Conservation (phyloP, 2,113 vertebrate species). For the Alaudala cheleensis region DNA sequence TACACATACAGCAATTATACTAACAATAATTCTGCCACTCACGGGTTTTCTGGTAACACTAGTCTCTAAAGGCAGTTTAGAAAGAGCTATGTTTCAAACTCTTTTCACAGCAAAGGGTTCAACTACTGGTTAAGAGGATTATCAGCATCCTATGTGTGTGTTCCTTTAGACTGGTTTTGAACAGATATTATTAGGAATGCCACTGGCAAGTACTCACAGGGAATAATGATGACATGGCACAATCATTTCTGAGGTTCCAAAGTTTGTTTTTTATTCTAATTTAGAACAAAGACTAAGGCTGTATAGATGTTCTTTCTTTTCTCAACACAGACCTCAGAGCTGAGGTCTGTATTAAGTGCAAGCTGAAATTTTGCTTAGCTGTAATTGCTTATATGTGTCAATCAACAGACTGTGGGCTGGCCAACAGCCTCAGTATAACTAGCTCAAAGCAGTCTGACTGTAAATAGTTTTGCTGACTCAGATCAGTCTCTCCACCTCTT, state of each 20-base stretch:
- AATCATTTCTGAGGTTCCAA: not conserved
- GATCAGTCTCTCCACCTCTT: not conserved
- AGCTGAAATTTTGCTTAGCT: not conserved
- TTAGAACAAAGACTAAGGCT: not conserved
- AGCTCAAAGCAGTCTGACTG: not conserved
- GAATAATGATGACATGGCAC: not conserved
- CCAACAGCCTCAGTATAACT: not conserved
- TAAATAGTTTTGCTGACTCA: not conserved
- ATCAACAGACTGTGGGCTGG: not conserved
- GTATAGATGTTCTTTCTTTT: not conserved
- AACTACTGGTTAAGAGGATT: not conserved
- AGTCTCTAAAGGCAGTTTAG: not conserved
- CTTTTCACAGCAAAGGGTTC: not conserved
- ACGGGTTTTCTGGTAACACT: not conserved
- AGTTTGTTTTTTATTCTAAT: not conserved
- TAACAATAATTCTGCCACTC: not conserved
- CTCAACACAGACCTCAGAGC: not conserved
- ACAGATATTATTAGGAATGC: not conserved
- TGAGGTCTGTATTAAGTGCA: not conserved
- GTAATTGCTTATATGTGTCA: not conserved
- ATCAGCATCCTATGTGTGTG: not conserved
- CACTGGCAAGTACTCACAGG: not conserved
- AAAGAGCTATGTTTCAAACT: not conserved
- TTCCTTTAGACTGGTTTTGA: not conserved
- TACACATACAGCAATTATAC: not conserved